Base-by-base conservation (phyloP, 1,140 invertebrate species). In the Telenomus remus region DNA sequence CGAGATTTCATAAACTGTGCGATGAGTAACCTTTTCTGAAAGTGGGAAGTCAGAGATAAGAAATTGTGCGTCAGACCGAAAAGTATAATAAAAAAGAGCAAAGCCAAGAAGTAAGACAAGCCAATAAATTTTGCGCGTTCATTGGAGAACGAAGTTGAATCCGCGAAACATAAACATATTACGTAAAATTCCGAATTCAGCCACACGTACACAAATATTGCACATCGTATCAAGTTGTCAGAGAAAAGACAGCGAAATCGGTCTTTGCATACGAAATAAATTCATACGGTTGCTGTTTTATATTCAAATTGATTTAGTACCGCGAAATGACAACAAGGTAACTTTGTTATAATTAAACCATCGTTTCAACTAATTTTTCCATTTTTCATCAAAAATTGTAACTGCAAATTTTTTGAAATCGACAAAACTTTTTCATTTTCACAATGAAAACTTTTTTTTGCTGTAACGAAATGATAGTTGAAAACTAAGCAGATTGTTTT, bases 91-190 rank as follows among this genome's bases (percentile, higher is more conserved):
- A 64, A 72, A 72, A 65, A 60, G 51, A 34, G 6, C 39, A 57
- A 47, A 3, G 59, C 10, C 43, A 72, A 64, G 53, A 64, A 72
- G 54, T 44, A 54, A 72, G 42, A 64, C 46, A 64, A 19, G 69
- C 59, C 53, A 72, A 64, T 72, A 72, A 72, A 72, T 72, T 72
- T 43, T 57, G 42, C 69, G 59, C 57, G 60, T 37, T 72, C 69
- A 72, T 72, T 60, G 69, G 54, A 59, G 69, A 64, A 64, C 69
- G 53, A 53, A 72, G 47, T 27, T 51, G 47, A 72, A 42, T 53
- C 47, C 51, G 59, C 39, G 53, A 35, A 71, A 63, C 53, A 51
- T 71, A 63, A 71, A 63, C 39, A 51, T 63, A 63, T 63, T 63
- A 61, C 56, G 66, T 61, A 61, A 54, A 56, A 56, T 71, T 51